A percentile compares a stretch with the other conserved stretches of the same genome.
These are phyloP conservation scores for Drosophila pandora DNA, from an alignment of 1,140 invertebrate genomes.

Conservation along the genomic window DNA sequence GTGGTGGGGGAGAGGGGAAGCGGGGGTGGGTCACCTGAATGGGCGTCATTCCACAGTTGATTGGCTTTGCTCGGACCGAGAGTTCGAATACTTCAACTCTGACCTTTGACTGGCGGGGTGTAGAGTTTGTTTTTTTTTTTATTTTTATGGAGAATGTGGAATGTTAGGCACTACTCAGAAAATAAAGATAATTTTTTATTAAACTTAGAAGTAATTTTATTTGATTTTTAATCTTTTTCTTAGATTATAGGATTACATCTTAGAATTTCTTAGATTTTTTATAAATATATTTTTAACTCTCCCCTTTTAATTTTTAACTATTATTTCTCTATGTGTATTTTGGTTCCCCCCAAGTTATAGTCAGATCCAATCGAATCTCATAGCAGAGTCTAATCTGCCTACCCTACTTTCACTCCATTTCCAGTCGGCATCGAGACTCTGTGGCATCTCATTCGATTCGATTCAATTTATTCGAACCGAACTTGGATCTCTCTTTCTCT, in stretches of 20 bases:
- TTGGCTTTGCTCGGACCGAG: slow-evolving; percentile 15
- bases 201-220: too few species aligned
- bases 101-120: slow-evolving; percentile 29
- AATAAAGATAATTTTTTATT: not conserved
- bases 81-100: slow-evolving; percentile 30
- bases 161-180: slow-evolving; percentile 5
- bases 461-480: slow-evolving; percentile 79
- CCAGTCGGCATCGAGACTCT: slow-evolving; percentile 64
- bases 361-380: slow-evolving; percentile 27
- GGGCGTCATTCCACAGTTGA: slow-evolving; percentile 40
- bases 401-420: slow-evolving; percentile 82
- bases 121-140: too few species aligned
- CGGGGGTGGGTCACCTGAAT: slow-evolving; percentile 19
- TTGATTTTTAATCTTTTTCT: not conserved
- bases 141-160: slow-evolving; percentile 10
- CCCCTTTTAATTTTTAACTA: too few species aligned
- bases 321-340: slow-evolving; percentile 4
- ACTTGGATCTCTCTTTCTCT: slow-evolving; percentile 53
- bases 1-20: not conserved
- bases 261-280: too few species aligned
- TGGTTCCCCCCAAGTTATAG: slow-evolving; percentile 4
- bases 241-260: too few species aligned
- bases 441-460: slow-evolving; percentile 62
- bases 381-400: slow-evolving; percentile 72
- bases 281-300: too few species aligned